phyloP scores from a whole-genome alignment of 2,888 invertebrate species.

The Pemphredon lugubris region DNA sequence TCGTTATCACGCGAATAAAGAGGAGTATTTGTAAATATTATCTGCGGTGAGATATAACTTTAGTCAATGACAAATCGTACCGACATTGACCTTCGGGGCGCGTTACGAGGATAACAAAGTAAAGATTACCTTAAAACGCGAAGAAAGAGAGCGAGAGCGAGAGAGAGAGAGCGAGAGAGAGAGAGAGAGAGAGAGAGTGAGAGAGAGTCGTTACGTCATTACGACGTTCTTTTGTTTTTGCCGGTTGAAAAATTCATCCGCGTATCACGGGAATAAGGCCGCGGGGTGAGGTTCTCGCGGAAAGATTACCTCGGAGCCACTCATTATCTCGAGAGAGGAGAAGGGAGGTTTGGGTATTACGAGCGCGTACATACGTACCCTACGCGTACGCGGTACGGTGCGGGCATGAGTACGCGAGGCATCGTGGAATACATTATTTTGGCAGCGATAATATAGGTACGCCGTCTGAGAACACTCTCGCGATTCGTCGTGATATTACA shows the following conservation, averaged over 20 bases:
- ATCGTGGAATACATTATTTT: too few species aligned
- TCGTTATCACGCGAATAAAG: conserved; percentile 25
- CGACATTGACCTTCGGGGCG: conserved; percentile 36
- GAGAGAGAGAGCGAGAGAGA: too few species aligned
- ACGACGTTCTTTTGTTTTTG: background rate
- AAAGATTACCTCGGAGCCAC: conserved; percentile 54
- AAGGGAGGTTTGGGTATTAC: conserved; percentile 22
- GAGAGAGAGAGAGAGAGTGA: too few species aligned
- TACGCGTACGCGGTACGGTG: too few species aligned
- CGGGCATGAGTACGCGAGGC: too few species aligned
- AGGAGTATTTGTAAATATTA: conserved; percentile 28
- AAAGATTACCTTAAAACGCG: background rate
- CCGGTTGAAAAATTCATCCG: conserved; percentile 12
- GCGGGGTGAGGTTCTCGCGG: background rate
- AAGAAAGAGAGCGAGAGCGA: too few species aligned
- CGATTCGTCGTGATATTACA: background rate
- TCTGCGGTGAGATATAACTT: conserved; percentile 4
- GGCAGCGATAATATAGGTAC: too few species aligned
- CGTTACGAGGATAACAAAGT: conserved; percentile 25
- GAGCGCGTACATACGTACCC: too few species aligned
- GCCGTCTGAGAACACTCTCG: too few species aligned
- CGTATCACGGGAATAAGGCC: too few species aligned
- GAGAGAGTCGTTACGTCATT: conserved; percentile 26
- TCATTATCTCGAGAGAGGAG: conserved; percentile 49
- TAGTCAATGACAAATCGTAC: conserved; percentile 21